These are phyloP conservation scores for Anagyrus pseudococci DNA, from an alignment of 2,888 invertebrate genomes.

Conservation along the genomic window DNA sequence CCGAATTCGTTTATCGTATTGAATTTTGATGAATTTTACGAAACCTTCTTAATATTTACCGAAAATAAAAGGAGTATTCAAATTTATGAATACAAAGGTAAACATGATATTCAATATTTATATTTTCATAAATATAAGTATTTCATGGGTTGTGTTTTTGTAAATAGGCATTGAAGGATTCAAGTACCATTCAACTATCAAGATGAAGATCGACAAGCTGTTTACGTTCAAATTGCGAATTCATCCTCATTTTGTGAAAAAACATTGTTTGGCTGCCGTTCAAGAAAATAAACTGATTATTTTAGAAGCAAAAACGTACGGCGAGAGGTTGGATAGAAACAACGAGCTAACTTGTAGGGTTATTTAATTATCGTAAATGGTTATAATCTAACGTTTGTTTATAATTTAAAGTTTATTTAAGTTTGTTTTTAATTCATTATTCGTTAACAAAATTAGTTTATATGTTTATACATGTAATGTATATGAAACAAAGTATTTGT, in stretches of 20 bases:
- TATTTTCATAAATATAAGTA: background rate
- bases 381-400: no score
- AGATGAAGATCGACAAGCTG: slow-evolving; percentile 55
- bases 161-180: slow-evolving; percentile 62
- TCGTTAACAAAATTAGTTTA: no score
- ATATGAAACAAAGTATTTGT: no score
- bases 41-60: slow-evolving; percentile 50
- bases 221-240: slow-evolving; percentile 55
- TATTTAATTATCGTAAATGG: no score
- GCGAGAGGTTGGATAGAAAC: slow-evolving; percentile 55
- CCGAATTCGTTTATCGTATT: slow-evolving; percentile 62
- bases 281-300: slow-evolving; percentile 57
- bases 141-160: background rate
- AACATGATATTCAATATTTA: background rate
- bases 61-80: slow-evolving; percentile 56
- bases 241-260: slow-evolving; percentile 42
- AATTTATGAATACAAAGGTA: slow-evolving; percentile 64
- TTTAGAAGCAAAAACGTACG: slow-evolving; percentile 62
- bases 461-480: no score
- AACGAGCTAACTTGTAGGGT: slow-evolving; percentile 38
- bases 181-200: slow-evolving; percentile 55
- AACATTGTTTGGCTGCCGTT: slow-evolving; percentile 54
- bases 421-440: no score
- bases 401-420: no score
- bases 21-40: slow-evolving; percentile 47